Conservation (phyloP, 2,888 invertebrate species). For the Andrena chrysosceles region DNA sequence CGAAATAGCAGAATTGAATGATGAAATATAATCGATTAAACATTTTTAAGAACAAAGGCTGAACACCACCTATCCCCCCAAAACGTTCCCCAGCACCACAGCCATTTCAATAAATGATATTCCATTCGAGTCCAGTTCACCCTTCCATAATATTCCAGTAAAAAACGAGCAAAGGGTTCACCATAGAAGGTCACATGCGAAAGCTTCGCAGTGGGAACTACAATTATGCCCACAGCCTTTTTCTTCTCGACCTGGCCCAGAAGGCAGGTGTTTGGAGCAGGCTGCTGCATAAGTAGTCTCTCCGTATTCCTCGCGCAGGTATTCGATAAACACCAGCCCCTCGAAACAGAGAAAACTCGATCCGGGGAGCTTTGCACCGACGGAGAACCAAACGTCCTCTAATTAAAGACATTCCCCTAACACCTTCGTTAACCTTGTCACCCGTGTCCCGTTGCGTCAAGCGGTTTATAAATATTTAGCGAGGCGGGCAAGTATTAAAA, state of each 20-base stretch:
- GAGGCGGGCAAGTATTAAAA: constrained; percentile 13
- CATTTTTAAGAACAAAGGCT: too few relatives aligned
- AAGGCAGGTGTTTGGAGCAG: constrained; percentile 68
- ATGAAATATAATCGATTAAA: too few relatives aligned
- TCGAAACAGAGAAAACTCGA: constrained; percentile 25
- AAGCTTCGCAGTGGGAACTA: constrained; percentile 55
- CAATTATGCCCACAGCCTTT: constrained; percentile 48
- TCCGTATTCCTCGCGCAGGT: constrained; percentile 64
- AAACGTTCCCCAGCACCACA: too few relatives aligned
- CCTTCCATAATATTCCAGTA: background rate
- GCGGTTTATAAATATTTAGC: constrained; percentile 52
- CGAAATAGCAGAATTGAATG: too few relatives aligned
- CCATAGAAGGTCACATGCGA: constrained; percentile 22
- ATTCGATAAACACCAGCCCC: constrained; percentile 44
- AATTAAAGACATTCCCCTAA: constrained; percentile 38
- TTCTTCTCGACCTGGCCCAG: constrained; percentile 46
- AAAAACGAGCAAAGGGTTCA: constrained; percentile 25
- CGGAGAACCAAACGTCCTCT: constrained; percentile 34
- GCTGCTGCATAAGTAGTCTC: constrained; percentile 73
- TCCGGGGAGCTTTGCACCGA: background rate
- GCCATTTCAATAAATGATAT: too few relatives aligned
- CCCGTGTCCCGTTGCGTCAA: constrained; percentile 30
- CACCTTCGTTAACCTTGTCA: constrained; percentile 49
- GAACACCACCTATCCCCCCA: too few relatives aligned
- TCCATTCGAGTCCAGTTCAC: too few relatives aligned